phyloP scores from a whole-genome alignment of 2,888 invertebrate genomes.

The Lycophotia porphyrea region DNA sequence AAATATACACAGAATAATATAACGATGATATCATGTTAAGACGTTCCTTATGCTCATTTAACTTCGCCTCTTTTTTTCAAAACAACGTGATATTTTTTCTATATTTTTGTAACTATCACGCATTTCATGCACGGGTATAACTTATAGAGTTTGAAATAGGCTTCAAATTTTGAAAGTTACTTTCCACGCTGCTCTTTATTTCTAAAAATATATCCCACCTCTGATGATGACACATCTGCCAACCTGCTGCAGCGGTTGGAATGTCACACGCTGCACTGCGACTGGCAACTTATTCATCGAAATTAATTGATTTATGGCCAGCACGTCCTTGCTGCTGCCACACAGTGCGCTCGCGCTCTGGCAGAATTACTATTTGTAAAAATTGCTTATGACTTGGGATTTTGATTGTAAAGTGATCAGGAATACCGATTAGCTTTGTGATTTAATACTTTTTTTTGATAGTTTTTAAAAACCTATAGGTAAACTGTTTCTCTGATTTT shows the following conservation, averaged over 20 bases:
- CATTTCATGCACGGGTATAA: not conserved
- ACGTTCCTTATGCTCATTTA: not conserved
- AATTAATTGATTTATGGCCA: constrained; percentile 87
- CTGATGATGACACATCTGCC: constrained; percentile 21
- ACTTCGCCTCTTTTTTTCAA: not conserved
- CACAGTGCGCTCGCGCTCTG: constrained; percentile 51
- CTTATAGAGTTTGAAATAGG: no score
- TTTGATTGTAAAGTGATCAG: constrained; percentile 3
- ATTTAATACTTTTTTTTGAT: no score
- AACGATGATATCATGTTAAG: not conserved
- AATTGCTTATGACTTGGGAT: constrained; percentile 20
- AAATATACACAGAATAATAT: not conserved
- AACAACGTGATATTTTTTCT: not conserved
- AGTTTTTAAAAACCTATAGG: no score
- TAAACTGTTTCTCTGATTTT: no score
- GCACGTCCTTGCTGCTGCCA: constrained; percentile 75
- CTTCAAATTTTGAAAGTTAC: not conserved
- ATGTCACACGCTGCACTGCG: constrained; percentile 73
- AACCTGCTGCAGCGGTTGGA: constrained; percentile 39
- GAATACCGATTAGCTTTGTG: no score
- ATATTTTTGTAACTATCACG: not conserved
- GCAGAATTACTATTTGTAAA: constrained; percentile 36
- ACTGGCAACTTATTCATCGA: constrained; percentile 86
- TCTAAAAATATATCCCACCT: not conserved
- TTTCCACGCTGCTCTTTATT: not conserved